Conservation (phyloP, 2,888 invertebrate genomes). For the Dichetophora obliterata region DNA sequence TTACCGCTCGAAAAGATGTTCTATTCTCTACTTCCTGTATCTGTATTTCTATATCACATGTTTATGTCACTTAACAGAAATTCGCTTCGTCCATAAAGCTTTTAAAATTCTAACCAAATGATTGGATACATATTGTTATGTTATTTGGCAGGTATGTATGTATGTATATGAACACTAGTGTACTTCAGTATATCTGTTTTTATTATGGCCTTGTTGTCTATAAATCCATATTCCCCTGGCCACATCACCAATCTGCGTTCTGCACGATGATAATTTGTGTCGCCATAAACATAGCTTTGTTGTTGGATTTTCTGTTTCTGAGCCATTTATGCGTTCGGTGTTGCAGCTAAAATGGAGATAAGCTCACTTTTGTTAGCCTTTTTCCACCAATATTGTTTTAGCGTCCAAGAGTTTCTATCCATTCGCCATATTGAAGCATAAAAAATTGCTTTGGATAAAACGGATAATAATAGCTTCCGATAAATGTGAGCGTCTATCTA, state of each 20-base stretch:
- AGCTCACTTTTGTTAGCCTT: constrained; percentile 13
- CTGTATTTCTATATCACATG: too few relatives aligned
- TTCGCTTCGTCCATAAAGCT: neutral
- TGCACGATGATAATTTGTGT: constrained; percentile 31
- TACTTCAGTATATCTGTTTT: neutral
- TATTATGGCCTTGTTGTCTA: constrained; percentile 11
- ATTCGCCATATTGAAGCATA: constrained; percentile 17
- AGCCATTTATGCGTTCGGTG: constrained; percentile 11
- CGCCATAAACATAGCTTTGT: constrained; percentile 25
- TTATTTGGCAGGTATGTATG: neutral
- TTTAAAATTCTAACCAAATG: neutral
- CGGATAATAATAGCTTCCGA: constrained; percentile 17
- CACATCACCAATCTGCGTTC: neutral
- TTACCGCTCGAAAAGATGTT: too few relatives aligned
- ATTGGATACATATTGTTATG: constrained; percentile 1
- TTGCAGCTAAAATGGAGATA: constrained; percentile 30
- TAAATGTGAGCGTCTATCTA: neutral
- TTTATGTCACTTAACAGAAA: neutral
- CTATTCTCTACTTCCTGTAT: too few relatives aligned
- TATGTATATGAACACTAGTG: neutral
- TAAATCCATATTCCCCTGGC: constrained; percentile 7
- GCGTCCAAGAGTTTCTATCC: neutral
- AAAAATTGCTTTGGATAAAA: constrained; percentile 22
- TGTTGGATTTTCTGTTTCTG: constrained; percentile 14
- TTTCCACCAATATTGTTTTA: neutral